Base-by-base conservation (phyloP, 2,888 invertebrate species). In the Osmoderma eremita region DNA sequence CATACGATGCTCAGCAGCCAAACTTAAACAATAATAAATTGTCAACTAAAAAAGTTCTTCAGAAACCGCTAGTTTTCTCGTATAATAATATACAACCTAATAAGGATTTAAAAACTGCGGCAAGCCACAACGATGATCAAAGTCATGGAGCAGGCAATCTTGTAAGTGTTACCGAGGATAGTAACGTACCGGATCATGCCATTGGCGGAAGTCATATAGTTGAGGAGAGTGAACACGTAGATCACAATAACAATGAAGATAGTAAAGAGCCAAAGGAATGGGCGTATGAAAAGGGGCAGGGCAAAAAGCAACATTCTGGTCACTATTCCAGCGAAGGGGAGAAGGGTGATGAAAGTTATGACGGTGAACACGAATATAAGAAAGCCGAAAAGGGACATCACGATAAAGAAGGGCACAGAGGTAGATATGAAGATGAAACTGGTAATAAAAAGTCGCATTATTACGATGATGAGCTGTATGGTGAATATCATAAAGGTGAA, bases 331-430 rank as follows among this genome's bases (percentile, higher is more conserved):
- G 83, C 12, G 85, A 87, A 63, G 86, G 85, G 1, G 87, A 88
- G 61, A 85, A 87, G 63, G 89, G 89, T 10, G 88, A 88, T 74
- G 89, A 89, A 77, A 88, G 88, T 0, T 89, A 89, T 76, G 87
- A 89, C 82, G 89, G 87, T 1, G 80, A 85, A 69, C 89, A 90
- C 77, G 85, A 88, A 70, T 86, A 87, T 72, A 85, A 87, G 67
- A 88, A 89, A 76, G 86, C 84, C 0, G 83, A 86, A 62, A 88
- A 88, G 73, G 91, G 91, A 0, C 88, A 90, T 74, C 89, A 89
- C 75, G 88, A 90, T 73, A 88, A 89, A 70, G 89, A 89, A 74
- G 85, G 86, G 42, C 88, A 90, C 74, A 83, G 86, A 41, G 86
- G 87, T 17, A 86, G 87, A 71, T 90, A 88, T 78, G 83, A 86